Conservation (phyloP, 2,888 invertebrate species). For the Falcaria lacertinaria region DNA sequence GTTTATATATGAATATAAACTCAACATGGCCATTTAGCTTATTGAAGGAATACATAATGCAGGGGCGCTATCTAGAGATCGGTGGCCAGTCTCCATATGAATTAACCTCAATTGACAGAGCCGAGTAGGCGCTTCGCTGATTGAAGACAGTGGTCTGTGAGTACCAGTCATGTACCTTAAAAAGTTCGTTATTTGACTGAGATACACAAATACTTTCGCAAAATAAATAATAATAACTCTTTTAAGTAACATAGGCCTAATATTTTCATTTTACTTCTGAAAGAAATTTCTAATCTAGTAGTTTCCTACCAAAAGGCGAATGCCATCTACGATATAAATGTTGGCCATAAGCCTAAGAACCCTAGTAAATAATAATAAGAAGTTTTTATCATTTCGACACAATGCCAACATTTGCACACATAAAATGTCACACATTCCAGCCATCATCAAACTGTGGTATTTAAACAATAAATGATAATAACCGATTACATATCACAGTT, state of each 20-base stretch:
- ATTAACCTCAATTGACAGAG: constrained; percentile 78
- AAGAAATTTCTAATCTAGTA: not conserved
- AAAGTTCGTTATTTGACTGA: constrained; percentile 44
- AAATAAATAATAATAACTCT: constrained; percentile 9
- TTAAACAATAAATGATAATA: no score
- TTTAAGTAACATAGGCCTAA: no score
- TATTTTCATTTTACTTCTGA: no score
- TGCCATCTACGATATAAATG: no score
- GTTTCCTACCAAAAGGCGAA: no score
- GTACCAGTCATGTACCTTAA: constrained; percentile 46
- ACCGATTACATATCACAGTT: no score
- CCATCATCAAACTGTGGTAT: no score
- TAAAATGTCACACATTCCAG: no score
- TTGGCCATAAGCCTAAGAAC: no score
- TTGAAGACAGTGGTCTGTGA: constrained; percentile 64
- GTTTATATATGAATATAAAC: constrained; percentile 38
- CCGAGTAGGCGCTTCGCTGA: constrained; percentile 74
- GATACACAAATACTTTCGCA: constrained; percentile 19
- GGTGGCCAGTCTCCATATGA: constrained; percentile 71
- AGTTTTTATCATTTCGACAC: no score
- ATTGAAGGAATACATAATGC: constrained; percentile 73
- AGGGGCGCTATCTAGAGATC: constrained; percentile 69
- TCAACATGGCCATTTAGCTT: constrained; percentile 59
- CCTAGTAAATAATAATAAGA: no score
- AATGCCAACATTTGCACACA: no score